Conservation (phyloP, 2,888 invertebrate genomes). For the Anticlea derivata region DNA sequence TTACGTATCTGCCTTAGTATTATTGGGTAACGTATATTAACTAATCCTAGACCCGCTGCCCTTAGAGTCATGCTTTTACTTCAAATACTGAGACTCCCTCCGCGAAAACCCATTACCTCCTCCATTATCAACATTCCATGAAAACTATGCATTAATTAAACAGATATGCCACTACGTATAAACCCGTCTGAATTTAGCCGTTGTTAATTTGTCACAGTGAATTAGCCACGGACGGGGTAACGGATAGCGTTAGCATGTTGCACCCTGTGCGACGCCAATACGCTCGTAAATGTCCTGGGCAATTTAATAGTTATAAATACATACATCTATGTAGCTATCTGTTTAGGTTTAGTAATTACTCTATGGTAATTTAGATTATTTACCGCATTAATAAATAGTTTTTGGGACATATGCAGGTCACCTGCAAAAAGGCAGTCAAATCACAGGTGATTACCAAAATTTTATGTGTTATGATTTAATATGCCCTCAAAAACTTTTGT, state of each 20-base stretch:
- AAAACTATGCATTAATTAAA: conserved; percentile 33
- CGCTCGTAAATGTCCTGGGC: conserved; percentile 73
- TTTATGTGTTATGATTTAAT: too few species aligned
- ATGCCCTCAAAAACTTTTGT: too few species aligned
- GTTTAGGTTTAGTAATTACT: conserved; percentile 35
- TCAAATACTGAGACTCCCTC: conserved; percentile 7
- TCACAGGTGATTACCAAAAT: too few species aligned
- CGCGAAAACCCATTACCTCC: conserved; percentile 21
- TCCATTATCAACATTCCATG: conserved; percentile 25
- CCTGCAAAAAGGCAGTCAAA: too few species aligned
- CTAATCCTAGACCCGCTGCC: not conserved
- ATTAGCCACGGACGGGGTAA: conserved; percentile 80
- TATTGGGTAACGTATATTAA: too few species aligned
- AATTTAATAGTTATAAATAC: conserved; percentile 66
- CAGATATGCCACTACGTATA: conserved; percentile 33
- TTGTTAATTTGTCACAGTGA: conserved; percentile 83
- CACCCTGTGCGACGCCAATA: conserved; percentile 79
- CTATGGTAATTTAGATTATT: conserved; percentile 6
- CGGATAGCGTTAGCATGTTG: conserved; percentile 81
- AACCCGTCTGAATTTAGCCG: conserved; percentile 71
- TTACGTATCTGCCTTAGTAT: too few species aligned
- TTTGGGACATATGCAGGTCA: too few species aligned
- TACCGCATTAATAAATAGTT: not conserved
- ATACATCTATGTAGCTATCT: conserved; percentile 69
- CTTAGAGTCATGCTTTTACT: not conserved